Evolutionary conservation across 2,888 invertebrate genomes (phyloP), one percentile per base, ranked within the genome.

Genomic region (Patella ulyssiponensis): DNA sequence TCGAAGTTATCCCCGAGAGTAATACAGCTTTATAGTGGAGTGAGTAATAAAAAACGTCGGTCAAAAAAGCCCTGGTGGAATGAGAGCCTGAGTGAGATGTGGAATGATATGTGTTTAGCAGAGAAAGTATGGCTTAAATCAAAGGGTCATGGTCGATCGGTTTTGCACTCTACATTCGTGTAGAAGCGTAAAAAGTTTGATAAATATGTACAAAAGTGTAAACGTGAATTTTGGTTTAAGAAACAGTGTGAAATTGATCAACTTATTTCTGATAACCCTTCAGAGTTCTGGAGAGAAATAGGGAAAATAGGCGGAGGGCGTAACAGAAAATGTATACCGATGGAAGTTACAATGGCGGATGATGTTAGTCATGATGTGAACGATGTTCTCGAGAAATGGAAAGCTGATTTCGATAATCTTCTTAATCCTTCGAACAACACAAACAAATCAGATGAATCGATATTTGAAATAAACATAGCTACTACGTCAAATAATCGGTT

Each of bases 1-100:
- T 11, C 17, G n/a, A 64, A 64, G 20, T n/a, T 64, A 15, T n/a
- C 64, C n/a, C 64, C 64, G 9, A 15, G 11, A 5, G 11, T 20
- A 15, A 20, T 64, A n/a, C 9, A 20, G n/a, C n/a, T 64, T n/a
- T 1, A 20, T 20, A 64, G 64, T 64, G 15, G 64, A 20, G 15
- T 9, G n/a, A 58, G 58, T n/a, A 20, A 64, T 20, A 64, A 64
- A 64, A 15, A 3, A 17, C 64, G n/a, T 3, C 64, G 64, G 20
- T 20, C n/a, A 64, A 64, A 64, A 64, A 64, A 64, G 14, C 23
- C 64, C 3, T 64, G 64, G 64, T 64, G 64, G 64, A 64, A 64
- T 64, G 64, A 4, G 12, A 20, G 11, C 64, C 64, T 64, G 0
- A 9, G 64, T 20, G 20, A 23, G 12, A 3, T 23, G 11, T 64